Evolutionary conservation across 2,888 invertebrate species (phyloP).

Genomic region (Drosophila nr. perissopoda): DNA sequence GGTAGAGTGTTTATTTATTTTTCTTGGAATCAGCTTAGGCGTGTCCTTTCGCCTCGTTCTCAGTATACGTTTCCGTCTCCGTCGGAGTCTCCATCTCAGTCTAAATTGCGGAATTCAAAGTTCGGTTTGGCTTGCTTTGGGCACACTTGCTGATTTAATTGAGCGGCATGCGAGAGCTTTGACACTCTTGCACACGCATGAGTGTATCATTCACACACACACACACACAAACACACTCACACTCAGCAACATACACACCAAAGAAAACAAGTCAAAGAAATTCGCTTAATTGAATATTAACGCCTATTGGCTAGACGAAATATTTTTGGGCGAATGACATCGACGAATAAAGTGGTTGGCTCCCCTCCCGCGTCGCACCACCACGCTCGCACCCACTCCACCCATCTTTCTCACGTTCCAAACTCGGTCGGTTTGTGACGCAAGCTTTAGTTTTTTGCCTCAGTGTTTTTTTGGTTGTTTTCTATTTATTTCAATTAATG

Average conservation of each 20-base stretch:
- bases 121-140: slow-evolving; percentile 13
- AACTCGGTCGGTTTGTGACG: slow-evolving; percentile 19
- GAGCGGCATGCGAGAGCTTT: slow-evolving; percentile 60
- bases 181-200: slow-evolving; percentile 56
- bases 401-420: slow-evolving; percentile 41
- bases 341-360: slow-evolving; percentile 35
- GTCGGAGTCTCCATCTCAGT: background rate
- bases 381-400: slow-evolving; percentile 9
- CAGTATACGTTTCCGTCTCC: background rate
- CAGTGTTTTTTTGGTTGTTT: slow-evolving; percentile 1
- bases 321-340: slow-evolving; percentile 53
- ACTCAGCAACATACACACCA: slow-evolving; percentile 1
- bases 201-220: slow-evolving; percentile 36
- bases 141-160: slow-evolving; percentile 71
- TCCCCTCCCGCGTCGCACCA: background rate
- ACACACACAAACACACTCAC: slow-evolving; percentile 2
- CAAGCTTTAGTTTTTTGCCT: slow-evolving; percentile 16
- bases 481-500: slow-evolving; percentile 77
- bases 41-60: slow-evolving; percentile 9
- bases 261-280: slow-evolving; percentile 33
- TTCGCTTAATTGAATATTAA: slow-evolving; percentile 75
- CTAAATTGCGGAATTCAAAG: slow-evolving; percentile 12
- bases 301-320: slow-evolving; percentile 65
- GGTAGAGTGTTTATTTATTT: slow-evolving; percentile 26
- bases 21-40: slow-evolving; percentile 66